Evolutionary conservation across 2,797 vertebrate genomes (phyloP).

Genomic region (Fistularia tabacaria): DNA sequence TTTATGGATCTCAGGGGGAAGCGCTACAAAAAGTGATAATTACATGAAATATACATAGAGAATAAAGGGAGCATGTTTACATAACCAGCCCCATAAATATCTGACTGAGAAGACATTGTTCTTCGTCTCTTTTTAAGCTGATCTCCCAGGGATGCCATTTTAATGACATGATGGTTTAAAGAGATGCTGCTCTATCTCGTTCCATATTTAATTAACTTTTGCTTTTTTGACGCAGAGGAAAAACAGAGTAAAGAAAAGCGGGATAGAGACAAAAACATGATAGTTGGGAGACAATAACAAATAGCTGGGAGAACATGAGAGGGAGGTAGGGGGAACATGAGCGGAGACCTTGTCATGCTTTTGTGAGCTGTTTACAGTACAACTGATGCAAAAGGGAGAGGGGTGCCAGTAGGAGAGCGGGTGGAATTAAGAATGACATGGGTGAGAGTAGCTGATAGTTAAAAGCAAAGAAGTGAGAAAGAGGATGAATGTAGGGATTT

Average conservation of each 20-base stretch:
- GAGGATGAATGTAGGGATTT: neutral
- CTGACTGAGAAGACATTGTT: constrained; percentile 98
- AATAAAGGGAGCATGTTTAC: constrained; percentile 84
- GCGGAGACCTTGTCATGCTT: constrained; percentile 87
- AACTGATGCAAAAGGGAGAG: constrained; percentile 58
- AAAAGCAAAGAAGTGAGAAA: too few relatives aligned
- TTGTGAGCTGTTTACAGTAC: constrained; percentile 80
- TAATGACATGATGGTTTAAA: constrained; percentile 99
- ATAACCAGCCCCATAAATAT: constrained; percentile 99
- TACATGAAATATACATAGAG: constrained; percentile 82
- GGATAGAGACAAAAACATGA: constrained; percentile 81
- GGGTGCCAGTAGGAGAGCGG: neutral
- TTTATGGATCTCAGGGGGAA: constrained; percentile 64
- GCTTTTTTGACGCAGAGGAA: constrained; percentile 84
- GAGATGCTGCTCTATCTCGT: constrained; percentile 96
- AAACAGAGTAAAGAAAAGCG: constrained; percentile 66
- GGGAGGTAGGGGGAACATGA: constrained; percentile 80
- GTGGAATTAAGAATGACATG: too few relatives aligned
- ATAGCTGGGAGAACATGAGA: constrained; percentile 81
- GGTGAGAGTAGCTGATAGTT: too few relatives aligned
- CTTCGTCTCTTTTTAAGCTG: constrained; percentile 95
- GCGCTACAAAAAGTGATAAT: constrained; percentile 82
- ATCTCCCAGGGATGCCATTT: constrained; percentile 94
- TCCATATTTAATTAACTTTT: constrained; percentile 99
- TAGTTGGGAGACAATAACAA: constrained; percentile 93